phyloP scores from a whole-genome alignment of 2,113 vertebrate species.

The Eupsittula cactorum region DNA sequence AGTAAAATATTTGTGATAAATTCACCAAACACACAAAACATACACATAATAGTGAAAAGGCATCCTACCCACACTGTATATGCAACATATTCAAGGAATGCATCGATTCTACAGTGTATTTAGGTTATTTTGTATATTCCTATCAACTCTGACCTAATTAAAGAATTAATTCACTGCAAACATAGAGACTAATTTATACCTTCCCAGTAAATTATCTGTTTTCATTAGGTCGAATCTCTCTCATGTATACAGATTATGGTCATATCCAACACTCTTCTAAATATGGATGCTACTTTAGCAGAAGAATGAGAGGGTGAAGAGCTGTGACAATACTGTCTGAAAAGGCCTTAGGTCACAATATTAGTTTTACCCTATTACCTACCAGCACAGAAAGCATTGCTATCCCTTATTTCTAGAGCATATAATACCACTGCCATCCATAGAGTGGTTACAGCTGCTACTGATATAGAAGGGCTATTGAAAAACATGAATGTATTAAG shows the following conservation, averaged over 20 bases:
- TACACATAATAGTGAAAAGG: not conserved
- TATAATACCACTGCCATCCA: not conserved
- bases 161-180: not conserved
- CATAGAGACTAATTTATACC: not conserved
- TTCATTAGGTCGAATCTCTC: not conserved
- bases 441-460: not conserved
- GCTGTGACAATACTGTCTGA: not conserved
- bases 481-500: not conserved
- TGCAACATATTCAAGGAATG: not conserved
- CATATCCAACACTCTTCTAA: not conserved
- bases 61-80: not conserved
- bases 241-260: not conserved
- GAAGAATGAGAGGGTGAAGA: not conserved
- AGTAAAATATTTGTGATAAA: not conserved
- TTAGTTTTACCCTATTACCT: not conserved
- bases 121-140: not conserved
- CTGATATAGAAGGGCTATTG: not conserved
- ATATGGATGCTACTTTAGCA: not conserved
- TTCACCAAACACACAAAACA: not conserved
- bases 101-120: not conserved
- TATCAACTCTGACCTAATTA: not conserved
- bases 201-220: not conserved
- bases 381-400: not conserved
- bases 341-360: not conserved
- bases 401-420: not conserved